Percentiles rank a stretch among this genome's conserved stretches.
These are phyloP conservation scores for Mola mola DNA, from an alignment of 2,113 vertebrate genomes.

Conservation along the genomic window DNA sequence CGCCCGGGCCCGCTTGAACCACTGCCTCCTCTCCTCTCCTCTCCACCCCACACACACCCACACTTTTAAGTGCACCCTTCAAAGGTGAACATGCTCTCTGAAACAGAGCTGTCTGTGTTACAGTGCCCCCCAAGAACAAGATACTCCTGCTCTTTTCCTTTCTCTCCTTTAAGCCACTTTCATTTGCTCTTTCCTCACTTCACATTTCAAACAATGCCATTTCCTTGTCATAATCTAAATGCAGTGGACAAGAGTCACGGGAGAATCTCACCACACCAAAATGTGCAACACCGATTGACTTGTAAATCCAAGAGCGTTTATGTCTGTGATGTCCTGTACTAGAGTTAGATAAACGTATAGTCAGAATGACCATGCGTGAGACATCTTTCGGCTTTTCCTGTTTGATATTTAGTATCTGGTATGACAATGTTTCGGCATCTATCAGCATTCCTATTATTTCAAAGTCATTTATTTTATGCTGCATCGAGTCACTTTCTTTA, in stretches of 20 bases:
- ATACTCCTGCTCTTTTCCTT: constrained; percentile 26
- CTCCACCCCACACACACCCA: constrained; percentile 60
- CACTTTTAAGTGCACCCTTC: constrained; percentile 82
- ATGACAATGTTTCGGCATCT: too few species aligned
- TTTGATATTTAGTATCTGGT: too few species aligned
- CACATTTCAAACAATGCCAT: neutral
- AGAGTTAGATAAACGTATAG: too few species aligned
- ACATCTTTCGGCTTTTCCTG: too few species aligned
- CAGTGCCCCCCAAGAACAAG: constrained; percentile 55
- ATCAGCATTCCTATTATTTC: neutral
- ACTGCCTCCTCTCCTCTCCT: constrained; percentile 48
- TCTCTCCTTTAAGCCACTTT: constrained; percentile 20
- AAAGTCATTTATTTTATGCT: neutral
- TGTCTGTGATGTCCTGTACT: too few species aligned
- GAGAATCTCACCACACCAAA: too few species aligned
- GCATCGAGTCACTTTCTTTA: neutral
- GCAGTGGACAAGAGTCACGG: too few species aligned
- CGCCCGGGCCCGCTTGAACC: constrained; percentile 46
- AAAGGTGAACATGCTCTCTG: constrained; percentile 79
- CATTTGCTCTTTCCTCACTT: constrained; percentile 5
- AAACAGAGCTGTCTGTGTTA: constrained; percentile 72
- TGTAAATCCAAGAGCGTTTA: too few species aligned
- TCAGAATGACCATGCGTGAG: too few species aligned
- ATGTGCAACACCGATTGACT: too few species aligned
- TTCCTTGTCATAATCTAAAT: constrained; percentile 10